These are phyloP conservation scores for Hydrochoerus hydrochaeris DNA, from an alignment of 2,113 vertebrate genomes.

Conservation along the genomic window DNA sequence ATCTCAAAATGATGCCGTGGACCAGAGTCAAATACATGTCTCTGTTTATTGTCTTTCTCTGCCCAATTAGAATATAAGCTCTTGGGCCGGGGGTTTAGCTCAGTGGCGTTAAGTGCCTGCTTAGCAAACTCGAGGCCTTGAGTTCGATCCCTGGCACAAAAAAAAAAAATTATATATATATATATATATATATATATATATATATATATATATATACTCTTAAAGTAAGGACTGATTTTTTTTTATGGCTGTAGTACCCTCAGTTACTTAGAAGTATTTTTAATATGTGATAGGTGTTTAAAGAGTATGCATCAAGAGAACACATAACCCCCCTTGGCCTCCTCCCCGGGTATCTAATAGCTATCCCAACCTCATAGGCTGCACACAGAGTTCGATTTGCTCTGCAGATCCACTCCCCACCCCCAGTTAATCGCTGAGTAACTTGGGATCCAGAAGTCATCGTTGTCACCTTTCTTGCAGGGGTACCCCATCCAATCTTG, in stretches of 20 bases:
- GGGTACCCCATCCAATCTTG: rapidly evolving
- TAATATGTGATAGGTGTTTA: not conserved
- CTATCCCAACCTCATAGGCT: not conserved
- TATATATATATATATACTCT: too few species aligned
- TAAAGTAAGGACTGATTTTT: not conserved
- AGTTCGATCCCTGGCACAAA: too few species aligned
- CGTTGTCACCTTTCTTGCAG: not conserved
- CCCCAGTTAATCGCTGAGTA: rapidly evolving
- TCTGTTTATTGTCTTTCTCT: not conserved
- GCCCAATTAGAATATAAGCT: not conserved
- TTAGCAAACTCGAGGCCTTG: too few species aligned
- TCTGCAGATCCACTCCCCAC: not conserved
- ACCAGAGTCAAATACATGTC: too few species aligned
- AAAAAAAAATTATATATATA: too few species aligned
- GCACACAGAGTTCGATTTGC: not conserved
- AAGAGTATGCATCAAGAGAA: not conserved
- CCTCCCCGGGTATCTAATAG: not conserved
- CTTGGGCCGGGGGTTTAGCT: too few species aligned
- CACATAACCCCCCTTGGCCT: not conserved
- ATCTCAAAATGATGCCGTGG: not conserved
- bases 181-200: too few species aligned
- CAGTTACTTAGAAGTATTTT: not conserved
- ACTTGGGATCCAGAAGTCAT: not conserved
- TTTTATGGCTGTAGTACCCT: not conserved
- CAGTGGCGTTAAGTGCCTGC: too few species aligned